phyloP scores from a whole-genome alignment of 1,140 invertebrate genomes.

The Littorina saxatilis region DNA sequence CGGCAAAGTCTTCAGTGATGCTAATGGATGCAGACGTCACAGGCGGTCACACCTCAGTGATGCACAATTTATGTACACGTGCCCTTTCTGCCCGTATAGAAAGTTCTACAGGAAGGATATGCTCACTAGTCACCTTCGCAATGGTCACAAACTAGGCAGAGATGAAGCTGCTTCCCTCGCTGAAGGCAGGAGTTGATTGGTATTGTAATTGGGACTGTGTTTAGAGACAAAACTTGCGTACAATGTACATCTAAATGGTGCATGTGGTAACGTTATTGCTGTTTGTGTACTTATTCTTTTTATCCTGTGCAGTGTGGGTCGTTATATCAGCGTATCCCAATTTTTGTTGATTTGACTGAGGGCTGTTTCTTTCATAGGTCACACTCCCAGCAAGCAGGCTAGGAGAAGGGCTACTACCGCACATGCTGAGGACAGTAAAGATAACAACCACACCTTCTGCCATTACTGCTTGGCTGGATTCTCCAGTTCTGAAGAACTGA shows the following conservation, averaged over 20 bases:
- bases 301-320: too few species aligned
- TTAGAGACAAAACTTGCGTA: too few species aligned
- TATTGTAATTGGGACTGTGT: too few species aligned
- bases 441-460: neutral
- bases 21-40: neutral
- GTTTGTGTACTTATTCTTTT: too few species aligned
- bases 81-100: neutral
- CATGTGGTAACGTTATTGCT: too few species aligned
- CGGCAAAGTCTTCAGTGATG: constrained; percentile 7
- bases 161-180: too few species aligned
- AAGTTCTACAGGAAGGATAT: constrained; percentile 1
- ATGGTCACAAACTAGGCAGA: neutral
- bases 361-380: constrained; percentile 16
- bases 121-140: neutral
- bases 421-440: constrained; percentile 2
- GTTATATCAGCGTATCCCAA: too few species aligned
- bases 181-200: too few species aligned
- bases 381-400: neutral
- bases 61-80: neutral
- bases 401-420: neutral
- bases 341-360: constrained; percentile 1
- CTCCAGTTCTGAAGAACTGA: constrained; percentile 10
- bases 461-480: neutral
- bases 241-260: too few species aligned
- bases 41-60: neutral